These are phyloP conservation scores for Notodonta ziczac DNA, from an alignment of 2,888 invertebrate genomes.

Conservation along the genomic window DNA sequence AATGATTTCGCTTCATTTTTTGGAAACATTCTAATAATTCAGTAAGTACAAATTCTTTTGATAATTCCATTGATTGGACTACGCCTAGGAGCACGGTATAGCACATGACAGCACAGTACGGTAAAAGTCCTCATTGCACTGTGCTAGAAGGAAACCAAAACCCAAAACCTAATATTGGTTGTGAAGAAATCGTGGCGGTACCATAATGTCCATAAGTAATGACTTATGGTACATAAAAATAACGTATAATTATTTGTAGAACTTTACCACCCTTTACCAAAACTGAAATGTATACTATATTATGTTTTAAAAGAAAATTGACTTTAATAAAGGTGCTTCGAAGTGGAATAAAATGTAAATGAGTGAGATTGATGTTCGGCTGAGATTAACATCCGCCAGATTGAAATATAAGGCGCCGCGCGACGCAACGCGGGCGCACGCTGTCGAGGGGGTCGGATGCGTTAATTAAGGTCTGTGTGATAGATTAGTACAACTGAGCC, in stretches of 20 bases:
- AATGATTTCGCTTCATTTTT: not conserved
- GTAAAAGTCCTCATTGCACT: no score
- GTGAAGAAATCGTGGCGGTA: no score
- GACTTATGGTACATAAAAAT: no score
- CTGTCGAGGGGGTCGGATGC: not conserved
- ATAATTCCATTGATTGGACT: not conserved
- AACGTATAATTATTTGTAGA: no score
- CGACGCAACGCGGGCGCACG: slow-evolving; percentile 13
- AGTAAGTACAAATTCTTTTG: not conserved
- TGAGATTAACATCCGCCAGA: slow-evolving; percentile 25
- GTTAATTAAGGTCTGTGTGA: not conserved
- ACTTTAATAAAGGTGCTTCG: slow-evolving; percentile 29
- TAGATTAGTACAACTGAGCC: not conserved
- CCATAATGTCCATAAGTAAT: no score
- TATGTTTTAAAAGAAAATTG: slow-evolving; percentile 9
- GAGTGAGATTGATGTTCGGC: slow-evolving; percentile 33
- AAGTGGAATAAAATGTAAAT: slow-evolving; percentile 34
- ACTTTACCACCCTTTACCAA: not conserved
- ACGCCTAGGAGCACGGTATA: not conserved
- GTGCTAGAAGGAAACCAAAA: no score
- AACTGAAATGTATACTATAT: not conserved
- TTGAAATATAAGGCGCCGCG: slow-evolving; percentile 31
- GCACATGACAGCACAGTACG: no score
- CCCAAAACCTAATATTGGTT: no score
- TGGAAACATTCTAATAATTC: not conserved